phyloP scores from a whole-genome alignment of 1,140 invertebrate genomes.

The Anastatus disparis region DNA sequence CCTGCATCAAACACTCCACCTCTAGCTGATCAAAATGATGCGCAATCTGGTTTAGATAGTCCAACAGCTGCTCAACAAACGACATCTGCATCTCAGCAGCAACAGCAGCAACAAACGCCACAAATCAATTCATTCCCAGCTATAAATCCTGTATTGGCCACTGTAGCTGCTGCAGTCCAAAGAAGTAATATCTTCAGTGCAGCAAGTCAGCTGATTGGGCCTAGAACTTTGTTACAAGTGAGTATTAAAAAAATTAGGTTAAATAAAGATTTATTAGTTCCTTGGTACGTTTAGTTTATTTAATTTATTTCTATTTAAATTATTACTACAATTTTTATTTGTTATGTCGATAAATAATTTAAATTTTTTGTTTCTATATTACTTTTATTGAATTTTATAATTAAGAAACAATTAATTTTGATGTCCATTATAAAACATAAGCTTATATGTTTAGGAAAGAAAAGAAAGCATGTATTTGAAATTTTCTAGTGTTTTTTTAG shows the following conservation, averaged over 20 bases:
- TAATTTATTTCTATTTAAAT: no score
- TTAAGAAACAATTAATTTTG: no score
- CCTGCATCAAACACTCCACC: slow-evolving; percentile 53
- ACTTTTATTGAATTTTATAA: no score
- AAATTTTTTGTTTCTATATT: no score
- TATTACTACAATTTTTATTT: no score
- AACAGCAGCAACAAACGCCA: slow-evolving; percentile 48
- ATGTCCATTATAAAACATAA: no score
- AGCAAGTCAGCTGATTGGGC: slow-evolving; percentile 47
- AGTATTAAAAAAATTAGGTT: slow-evolving; percentile 6
- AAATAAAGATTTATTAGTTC: no score
- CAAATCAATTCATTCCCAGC: slow-evolving; percentile 53
- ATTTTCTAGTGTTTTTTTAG: no score
- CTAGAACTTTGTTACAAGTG: slow-evolving; percentile 59
- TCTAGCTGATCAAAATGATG: slow-evolving; percentile 33
- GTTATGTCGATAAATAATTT: no score
- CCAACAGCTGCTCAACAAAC: neutral
- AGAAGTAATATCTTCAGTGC: slow-evolving; percentile 59
- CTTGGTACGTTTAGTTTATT: no score
- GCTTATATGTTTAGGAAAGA: no score
- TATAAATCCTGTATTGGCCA: slow-evolving; percentile 64
- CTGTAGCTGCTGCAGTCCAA: slow-evolving; percentile 64
- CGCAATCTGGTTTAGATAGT: neutral
- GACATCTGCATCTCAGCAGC: slow-evolving; percentile 33
- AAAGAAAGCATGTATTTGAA: no score